These are phyloP conservation scores for Columbina picui DNA, from an alignment of 2,113 vertebrate species.

Conservation along the genomic window DNA sequence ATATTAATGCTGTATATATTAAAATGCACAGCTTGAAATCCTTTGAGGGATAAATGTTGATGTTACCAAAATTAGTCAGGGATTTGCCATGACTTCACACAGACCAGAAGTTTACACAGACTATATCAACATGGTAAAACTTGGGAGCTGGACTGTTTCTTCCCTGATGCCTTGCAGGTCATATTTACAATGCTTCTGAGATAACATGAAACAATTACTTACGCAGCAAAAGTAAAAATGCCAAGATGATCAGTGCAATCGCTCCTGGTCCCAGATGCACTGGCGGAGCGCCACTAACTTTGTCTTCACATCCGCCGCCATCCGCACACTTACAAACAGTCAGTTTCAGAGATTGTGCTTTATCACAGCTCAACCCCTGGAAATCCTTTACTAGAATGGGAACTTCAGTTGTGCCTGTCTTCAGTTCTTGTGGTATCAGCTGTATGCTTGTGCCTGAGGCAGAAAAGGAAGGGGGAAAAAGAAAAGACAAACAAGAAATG, in stretches of 20 bases:
- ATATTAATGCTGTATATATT: not conserved
- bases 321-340: constrained; percentile 64
- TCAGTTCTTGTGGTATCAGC: constrained; percentile 42
- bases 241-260: constrained; percentile 73
- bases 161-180: not conserved
- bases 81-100: not conserved
- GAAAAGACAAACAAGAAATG: not conserved
- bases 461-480: not conserved
- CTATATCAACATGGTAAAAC: not conserved
- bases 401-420: constrained; percentile 50
- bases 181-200: not conserved
- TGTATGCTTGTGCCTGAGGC: constrained; percentile 69
- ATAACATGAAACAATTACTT: constrained; percentile 46
- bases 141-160: not conserved
- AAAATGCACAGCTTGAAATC: not conserved
- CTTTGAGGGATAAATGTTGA: not conserved
- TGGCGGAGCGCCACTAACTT: accelerated
- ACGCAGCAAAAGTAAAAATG: constrained; percentile 78
- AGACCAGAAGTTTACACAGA: not conserved
- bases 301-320: not conserved
- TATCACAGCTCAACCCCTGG: constrained; percentile 74
- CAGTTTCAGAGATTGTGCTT: constrained; percentile 65
- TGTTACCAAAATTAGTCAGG: not conserved
- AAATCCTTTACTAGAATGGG: constrained; percentile 71
- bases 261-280: constrained; percentile 73